phyloP scores from a whole-genome alignment of 2,113 vertebrate species.

The Athene noctua region DNA sequence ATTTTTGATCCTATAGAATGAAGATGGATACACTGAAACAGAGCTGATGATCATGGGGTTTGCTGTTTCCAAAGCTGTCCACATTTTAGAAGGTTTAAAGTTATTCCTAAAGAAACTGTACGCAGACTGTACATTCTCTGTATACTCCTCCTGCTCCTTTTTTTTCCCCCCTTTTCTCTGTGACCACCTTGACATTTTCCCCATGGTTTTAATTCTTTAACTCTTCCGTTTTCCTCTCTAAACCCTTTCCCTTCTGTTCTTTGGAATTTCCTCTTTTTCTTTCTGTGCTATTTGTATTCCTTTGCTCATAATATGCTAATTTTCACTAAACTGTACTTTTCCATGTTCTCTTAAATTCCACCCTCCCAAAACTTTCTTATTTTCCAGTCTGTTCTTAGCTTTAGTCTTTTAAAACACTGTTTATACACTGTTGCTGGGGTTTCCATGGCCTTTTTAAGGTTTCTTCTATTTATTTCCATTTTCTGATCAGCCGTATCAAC shows the following conservation, averaged over 20 bases:
- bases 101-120: not conserved
- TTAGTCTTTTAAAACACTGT: not conserved
- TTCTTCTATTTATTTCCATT: not conserved
- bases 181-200: accelerated
- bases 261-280: not conserved
- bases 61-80: not conserved
- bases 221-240: not conserved
- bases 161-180: not conserved
- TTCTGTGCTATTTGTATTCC: not conserved
- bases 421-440: not conserved
- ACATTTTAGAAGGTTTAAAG: not conserved
- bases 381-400: not conserved
- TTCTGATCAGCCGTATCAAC: not conserved
- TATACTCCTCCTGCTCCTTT: not conserved
- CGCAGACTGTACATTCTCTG: accelerated
- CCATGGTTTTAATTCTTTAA: not conserved
- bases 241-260: not conserved
- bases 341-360: not conserved
- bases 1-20: not conserved
- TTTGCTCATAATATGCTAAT: not conserved
- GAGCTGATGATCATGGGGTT: not conserved
- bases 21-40: not conserved
- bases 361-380: not conserved
- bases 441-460: not conserved
- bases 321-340: not conserved